phyloP scores from a whole-genome alignment of 2,113 vertebrate species.

The Coracopsis vasa region DNA sequence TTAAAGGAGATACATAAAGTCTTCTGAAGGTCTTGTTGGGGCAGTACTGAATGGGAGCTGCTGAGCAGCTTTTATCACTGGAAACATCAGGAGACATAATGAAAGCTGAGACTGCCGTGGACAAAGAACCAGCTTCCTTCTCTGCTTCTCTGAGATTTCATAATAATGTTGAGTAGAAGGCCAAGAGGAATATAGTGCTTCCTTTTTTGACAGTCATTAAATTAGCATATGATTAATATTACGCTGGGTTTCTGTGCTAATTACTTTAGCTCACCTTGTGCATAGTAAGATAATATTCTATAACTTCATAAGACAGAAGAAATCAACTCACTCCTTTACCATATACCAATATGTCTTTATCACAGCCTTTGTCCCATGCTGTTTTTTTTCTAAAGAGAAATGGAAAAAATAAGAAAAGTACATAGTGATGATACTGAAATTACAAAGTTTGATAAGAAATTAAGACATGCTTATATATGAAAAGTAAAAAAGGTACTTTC shows the following conservation, averaged over 20 bases:
- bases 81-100: not conserved
- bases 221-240: not conserved
- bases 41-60: not conserved
- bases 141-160: not conserved
- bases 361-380: fast-evolving
- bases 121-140: not conserved
- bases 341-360: not conserved
- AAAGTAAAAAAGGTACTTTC: not conserved
- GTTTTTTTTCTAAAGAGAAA: not conserved
- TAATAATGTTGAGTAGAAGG: not conserved
- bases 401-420: not conserved
- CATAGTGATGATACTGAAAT: not conserved
- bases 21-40: not conserved
- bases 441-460: not conserved
- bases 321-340: not conserved
- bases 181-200: not conserved
- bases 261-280: not conserved
- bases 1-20: not conserved
- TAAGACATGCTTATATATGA: fast-evolving
- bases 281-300: not conserved
- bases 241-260: not conserved
- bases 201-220: not conserved
- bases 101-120: not conserved
- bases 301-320: not conserved
- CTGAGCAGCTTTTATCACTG: not conserved